Evolutionary conservation across 1,140 invertebrate species (phyloP).

Genomic region (Brachionus rubens): DNA sequence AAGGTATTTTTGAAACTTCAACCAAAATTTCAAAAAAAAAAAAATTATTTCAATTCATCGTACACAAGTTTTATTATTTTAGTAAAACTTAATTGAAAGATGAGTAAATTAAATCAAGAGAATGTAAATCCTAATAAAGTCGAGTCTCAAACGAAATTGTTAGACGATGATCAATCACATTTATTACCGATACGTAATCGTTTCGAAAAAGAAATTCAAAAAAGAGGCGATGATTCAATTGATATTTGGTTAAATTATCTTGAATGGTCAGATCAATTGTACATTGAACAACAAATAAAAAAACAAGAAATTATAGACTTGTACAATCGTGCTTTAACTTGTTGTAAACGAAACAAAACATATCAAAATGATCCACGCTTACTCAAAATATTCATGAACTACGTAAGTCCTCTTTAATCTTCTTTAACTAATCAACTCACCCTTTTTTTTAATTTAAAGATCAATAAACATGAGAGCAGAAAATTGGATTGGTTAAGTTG

Average conservation of each 20-base stretch:
- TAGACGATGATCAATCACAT: background rate
- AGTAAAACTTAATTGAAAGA: conserved; percentile 1
- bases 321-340: background rate
- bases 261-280: conserved; percentile 26
- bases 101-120: background rate
- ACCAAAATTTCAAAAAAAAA: no score
- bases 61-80: background rate
- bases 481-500: conserved; percentile 1
- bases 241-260: conserved; percentile 19
- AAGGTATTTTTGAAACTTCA: no score
- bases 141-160: background rate
- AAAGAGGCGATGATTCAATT: background rate
- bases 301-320: conserved; percentile 9
- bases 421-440: background rate
- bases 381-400: background rate
- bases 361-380: conserved; percentile 28
- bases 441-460: background rate
- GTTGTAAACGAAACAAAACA: conserved; percentile 18
- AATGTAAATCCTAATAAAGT: background rate
- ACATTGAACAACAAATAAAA: background rate
- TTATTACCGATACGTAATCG: background rate
- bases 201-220: conserved; percentile 24
- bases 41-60: background rate
- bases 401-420: background rate
- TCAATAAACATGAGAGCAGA: background rate